Base-by-base conservation (phyloP, 2,888 invertebrate genomes). In the Orthosia cruda region DNA sequence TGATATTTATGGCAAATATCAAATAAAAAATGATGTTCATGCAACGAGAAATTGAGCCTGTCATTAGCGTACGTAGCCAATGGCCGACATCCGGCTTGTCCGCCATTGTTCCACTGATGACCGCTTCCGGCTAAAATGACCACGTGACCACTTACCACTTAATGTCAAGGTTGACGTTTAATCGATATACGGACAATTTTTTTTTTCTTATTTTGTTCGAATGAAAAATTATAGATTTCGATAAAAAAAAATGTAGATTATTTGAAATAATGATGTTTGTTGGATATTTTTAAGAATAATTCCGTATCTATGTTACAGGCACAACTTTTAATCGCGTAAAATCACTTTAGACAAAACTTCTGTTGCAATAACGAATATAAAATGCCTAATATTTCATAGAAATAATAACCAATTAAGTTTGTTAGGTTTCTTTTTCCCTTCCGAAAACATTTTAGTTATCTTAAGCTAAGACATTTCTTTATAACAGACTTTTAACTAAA, bases 101-200 rank as follows among this genome's bases (percentile, higher is more conserved):
- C 58, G 79, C 87, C 68, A 87, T 87, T 87, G 87, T 87, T 81
- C 86, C 62, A 72, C 81, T 86, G 88, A 88, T 88, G 81, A 87
- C 71, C 78, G 75, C 80, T 86, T 87, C 87, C 87, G 87, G 78
- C 63, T 68, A 65, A 76, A 81, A 72, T 67, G 77, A 50, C 77
- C 79, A 75, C 74, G 45, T 74, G 83, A 82, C 71, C 77, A 72
- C 68, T 79, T 16, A 45, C 40, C 61, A 47, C 59, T 59, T 86
- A 88, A 86, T 81, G 84, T 84, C 88, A 88, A 86, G 88, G 87
- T 68, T 83, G 49, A 49, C 65, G 54, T 72, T 84, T 84, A 85
- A 78, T 81, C 79, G 69, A 82, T 77, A 64, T 62, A 70, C 54
- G 58, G 58, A 26, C 32, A 32, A 40, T n/a, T 54, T 62, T 66